Base-by-base conservation (phyloP, 2,113 vertebrate species). In the Callocephalon fimbriatum region DNA sequence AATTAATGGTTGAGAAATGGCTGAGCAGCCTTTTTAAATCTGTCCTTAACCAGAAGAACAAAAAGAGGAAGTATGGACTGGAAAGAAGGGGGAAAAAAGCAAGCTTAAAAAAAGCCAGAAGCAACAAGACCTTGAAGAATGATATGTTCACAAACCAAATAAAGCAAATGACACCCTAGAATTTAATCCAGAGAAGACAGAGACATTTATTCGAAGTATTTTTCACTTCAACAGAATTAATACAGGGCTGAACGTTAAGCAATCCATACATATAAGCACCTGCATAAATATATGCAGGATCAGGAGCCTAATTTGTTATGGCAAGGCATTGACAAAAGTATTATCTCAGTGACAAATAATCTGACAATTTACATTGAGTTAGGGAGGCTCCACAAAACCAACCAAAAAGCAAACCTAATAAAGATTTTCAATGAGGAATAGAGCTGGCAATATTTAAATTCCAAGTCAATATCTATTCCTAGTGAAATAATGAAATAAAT, bases 1-100 rank as follows among this genome's bases (percentile, higher is more conserved):
- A 97, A 95, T 91, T 32, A 95, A 93, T 86, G 59, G 90, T 73
- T 95, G 23, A 83, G 92, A 93, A 95, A 96, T 91, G 85, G 42
- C n/a, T 93, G 91, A 91, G 78, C n/a, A 85, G 73, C 68, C 92
- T 94, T 93, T 86, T 86, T 0, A 84, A 90, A 95, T 89, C 86
- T 93, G 27, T 76, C 70, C 59, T 72, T 63, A 91, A 19, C 35
- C 68, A 84, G 77, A 91, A 91, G 54, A 94, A 87, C 63, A 87
- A 85, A 63, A 32, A 91, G 27, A 86, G 37, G 51, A 77, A 88
- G 35, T 78, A 66, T 61, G 14, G 14, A 86, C 67, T 65, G 62
- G 35, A 78, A 89, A 81, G 48, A 25, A 27, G 4, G 6, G 3
- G 3, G 8, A 0, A 2, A 9, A 68, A 62, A 37, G 0, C 2